Conservation (phyloP, 1,140 invertebrate species). For the Sipha flava region DNA sequence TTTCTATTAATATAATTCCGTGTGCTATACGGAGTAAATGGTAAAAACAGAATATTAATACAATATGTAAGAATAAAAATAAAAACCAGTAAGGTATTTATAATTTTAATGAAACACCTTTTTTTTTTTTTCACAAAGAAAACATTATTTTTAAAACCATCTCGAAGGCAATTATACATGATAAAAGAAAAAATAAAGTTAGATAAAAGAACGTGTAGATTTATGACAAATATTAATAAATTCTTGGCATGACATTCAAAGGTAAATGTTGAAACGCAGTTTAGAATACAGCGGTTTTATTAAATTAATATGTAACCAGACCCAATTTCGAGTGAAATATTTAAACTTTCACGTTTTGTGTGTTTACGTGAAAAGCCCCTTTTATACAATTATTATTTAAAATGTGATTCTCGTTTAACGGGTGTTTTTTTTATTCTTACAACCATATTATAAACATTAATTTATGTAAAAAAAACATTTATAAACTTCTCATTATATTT, state of each 20-base stretch:
- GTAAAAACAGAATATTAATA: neutral
- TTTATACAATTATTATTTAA: too few relatives aligned
- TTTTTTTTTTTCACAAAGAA: neutral
- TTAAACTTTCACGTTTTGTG: too few relatives aligned
- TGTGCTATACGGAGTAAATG: too few relatives aligned
- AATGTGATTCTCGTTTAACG: too few relatives aligned
- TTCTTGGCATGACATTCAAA: slow-evolving; percentile 11
- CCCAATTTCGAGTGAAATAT: neutral
- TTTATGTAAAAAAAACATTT: too few relatives aligned
- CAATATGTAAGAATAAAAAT: too few relatives aligned
- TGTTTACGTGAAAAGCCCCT: too few relatives aligned
- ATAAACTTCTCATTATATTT: too few relatives aligned
- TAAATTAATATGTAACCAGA: neutral
- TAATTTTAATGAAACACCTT: neutral
- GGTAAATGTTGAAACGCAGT: slow-evolving; percentile 1
- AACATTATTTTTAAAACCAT: slow-evolving; percentile 1
- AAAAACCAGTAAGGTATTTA: neutral
- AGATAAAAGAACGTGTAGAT: neutral
- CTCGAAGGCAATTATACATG: neutral
- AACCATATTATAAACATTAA: too few relatives aligned
- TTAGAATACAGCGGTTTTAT: neutral
- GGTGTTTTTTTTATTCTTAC: too few relatives aligned
- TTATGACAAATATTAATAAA: neutral
- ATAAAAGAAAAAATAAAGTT: neutral
- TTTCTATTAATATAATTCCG: too few relatives aligned